Conservation (phyloP, 2,888 invertebrate genomes). For the Troilus luridus region DNA sequence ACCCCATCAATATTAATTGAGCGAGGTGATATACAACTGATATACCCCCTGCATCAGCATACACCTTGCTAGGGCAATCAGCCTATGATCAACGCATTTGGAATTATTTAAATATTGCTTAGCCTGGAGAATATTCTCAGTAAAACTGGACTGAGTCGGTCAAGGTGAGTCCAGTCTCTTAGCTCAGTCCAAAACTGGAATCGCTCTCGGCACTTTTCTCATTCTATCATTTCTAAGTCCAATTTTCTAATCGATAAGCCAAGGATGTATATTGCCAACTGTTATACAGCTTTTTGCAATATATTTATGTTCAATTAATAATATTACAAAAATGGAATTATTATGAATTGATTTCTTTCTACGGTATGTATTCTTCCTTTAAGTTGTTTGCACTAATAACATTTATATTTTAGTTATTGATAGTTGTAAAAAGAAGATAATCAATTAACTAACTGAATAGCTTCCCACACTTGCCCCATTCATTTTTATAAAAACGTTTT, state of each 20-base stretch:
- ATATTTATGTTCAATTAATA: background rate
- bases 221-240: background rate
- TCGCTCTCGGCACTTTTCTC: background rate
- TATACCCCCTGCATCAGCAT: conserved; percentile 18
- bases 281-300: background rate
- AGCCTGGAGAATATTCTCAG: conserved; percentile 21
- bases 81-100: background rate
- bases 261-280: background rate
- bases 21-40: background rate
- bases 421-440: too few species aligned
- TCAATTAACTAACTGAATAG: too few species aligned
- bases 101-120: conserved; percentile 9
- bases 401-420: too few species aligned
- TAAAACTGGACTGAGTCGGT: conserved; percentile 13
- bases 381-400: too few species aligned
- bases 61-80: conserved; percentile 11
- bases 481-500: too few species aligned
- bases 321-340: too few species aligned
- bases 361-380: too few species aligned
- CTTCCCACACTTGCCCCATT: too few species aligned
- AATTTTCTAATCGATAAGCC: background rate
- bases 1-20: conserved; percentile 25
- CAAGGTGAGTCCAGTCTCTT: conserved; percentile 22
- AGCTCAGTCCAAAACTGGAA: conserved; percentile 48
- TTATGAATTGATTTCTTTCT: too few species aligned